Percentiles rank a stretch among this genome's conserved stretches.
phyloP scores from a whole-genome alignment of 2,797 vertebrate genomes.

The Anguilla megastoma region DNA sequence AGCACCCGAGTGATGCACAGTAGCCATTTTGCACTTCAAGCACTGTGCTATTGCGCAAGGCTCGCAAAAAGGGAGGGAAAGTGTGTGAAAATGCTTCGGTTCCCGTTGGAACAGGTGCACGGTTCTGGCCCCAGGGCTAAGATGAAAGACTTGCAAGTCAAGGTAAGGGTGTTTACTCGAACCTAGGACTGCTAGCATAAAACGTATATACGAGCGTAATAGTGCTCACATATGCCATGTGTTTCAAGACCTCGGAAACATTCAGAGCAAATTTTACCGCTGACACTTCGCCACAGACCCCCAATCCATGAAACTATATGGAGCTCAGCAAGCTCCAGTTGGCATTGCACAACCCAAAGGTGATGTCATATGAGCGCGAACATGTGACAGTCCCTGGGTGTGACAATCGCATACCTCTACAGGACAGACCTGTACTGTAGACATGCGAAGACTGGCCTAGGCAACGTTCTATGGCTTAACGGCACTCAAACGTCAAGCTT shows the following conservation, averaged over 20 bases:
- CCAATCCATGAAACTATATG: not conserved
- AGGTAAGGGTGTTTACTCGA: not conserved
- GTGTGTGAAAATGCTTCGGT: not conserved
- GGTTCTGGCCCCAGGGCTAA: not conserved
- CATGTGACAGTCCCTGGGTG: not conserved
- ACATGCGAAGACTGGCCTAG: conserved; percentile 37
- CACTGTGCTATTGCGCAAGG: not conserved
- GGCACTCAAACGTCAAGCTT: not conserved
- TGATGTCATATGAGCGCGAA: not conserved
- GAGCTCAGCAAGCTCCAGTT: not conserved
- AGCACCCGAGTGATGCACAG: not conserved
- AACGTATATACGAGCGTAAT: not conserved
- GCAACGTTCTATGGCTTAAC: not conserved
- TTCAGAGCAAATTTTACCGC: not conserved
- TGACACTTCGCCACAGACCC: too few species aligned
- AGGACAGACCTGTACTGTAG: conserved; percentile 40
- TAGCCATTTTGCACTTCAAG: not conserved
- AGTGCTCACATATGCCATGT: not conserved
- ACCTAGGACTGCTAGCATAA: not conserved
- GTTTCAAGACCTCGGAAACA: not conserved
- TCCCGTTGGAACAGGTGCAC: not conserved
- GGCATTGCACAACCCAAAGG: not conserved
- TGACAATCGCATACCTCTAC: conserved; percentile 25
- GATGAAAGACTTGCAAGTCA: not conserved
- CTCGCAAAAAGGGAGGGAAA: not conserved